Base-by-base conservation (phyloP, 2,797 vertebrate species). In the Myotis pilosus region DNA sequence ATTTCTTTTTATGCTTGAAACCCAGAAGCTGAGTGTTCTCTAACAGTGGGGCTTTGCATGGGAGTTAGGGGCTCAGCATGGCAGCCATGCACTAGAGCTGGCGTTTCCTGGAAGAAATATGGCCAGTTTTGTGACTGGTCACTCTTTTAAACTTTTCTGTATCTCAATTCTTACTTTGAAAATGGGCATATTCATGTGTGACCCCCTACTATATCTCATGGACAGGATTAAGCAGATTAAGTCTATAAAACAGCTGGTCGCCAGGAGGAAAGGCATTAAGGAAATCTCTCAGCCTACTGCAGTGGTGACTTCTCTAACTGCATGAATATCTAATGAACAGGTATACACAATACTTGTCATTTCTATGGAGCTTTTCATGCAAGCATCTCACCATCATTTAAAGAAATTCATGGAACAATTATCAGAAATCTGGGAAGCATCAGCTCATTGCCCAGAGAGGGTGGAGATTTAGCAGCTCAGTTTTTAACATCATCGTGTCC, bases 1-100 rank as follows among this genome's bases (percentile, higher is more conserved):
- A 97, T 96, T 97, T 92, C 94, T 94, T 94, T 94, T 93, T 91
- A 76, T 69, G 79, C 78, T 87, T 36, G 69, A 95, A 80, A 91
- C 69, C 16, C 55, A 72, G 95, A 91, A 91, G 87, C 85, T 86
- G 33, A 15, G 69, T 53, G 55, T 28, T 88, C 36, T 79, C n/a
- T 82, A 79, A 75, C 69, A 62, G 81, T 5, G 82, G 68, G 81
- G 74, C 55, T 49, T 64, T 41, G 85, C 64, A 3, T 41, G 23
- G 12, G 60, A 93, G 17, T 17, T 15, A 60, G 66, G 66, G 78
- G 44, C 55, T 75, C 30, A 28, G 49, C 11, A 12, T 4, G 60
- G 51, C 17, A 28, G 30, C 23, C 16, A 4, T 10, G 66, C 16
- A 22, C n/a, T 6, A 1, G 7, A 78, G 10, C 30, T 55, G 38